Evolutionary conservation across 2,113 vertebrate species (phyloP), one percentile per base, ranked within the genome.

Genomic region (Hyaena hyaena): DNA sequence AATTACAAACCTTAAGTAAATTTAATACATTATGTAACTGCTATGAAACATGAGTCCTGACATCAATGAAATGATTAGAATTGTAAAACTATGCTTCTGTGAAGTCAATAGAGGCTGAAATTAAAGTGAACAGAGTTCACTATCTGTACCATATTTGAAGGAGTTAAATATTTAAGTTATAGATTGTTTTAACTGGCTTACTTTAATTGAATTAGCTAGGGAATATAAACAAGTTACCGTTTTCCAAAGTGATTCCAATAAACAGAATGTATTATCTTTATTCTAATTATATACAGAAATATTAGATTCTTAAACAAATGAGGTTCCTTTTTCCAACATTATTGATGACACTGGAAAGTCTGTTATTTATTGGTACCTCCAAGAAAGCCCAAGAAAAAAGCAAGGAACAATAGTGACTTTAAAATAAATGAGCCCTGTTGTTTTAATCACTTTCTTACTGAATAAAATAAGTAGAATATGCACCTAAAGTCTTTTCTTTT

Each of bases 391-490:
- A 76, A 45, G 74, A 31, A 73, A 81, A 94, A 95, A 92, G 11
- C 23, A 66, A 95, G 79, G 43, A 69, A 81, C 10, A 96, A 55
- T 19, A 88, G 6, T 88, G 80, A 92, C 80, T 98, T 98, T 85
- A 80, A 94, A 76, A 92, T 80, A 97, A 98, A 97, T 97, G 83
- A 86, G 5, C 50, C 88, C 88, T 92, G 45, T 89, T 97, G 45
- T 76, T 96, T 90, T 92, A 53, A 90, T 92, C 43, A 92, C 4
- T 90, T 65, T 88, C 11, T 79, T 35, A 35, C 53, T 95, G 86
- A 96, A 79, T 68, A 74, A 66, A 88, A 71, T 39, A 26, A 90
- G 24, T 87, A 88, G 90, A 88, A 91, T 96, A 71, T 93, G 26
- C 50, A 65, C 14, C 79, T 95, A 73, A 94, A 61, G 5, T 5